phyloP scores from a whole-genome alignment of 2,888 invertebrate species.

The Sepioteuthis lessoniana region DNA sequence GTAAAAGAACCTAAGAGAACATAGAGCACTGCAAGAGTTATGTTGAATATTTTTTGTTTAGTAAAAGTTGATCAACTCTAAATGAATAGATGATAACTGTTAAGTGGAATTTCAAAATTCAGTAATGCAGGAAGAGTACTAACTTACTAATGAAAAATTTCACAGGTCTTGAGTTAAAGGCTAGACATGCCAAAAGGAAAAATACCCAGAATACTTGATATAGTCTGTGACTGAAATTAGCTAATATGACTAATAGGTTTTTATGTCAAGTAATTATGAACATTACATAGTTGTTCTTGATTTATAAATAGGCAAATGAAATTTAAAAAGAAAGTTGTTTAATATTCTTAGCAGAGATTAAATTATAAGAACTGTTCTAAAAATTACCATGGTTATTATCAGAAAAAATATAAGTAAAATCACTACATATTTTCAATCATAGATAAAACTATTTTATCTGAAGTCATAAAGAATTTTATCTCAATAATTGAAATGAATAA shows the following conservation, averaged over 20 bases:
- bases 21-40: background rate
- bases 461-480: no score
- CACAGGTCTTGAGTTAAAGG: constrained; percentile 10
- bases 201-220: background rate
- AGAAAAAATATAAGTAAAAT: background rate
- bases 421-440: background rate
- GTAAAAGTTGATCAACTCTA: background rate
- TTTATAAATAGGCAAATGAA: background rate
- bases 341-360: background rate
- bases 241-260: background rate
- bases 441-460: background rate
- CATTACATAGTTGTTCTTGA: background rate
- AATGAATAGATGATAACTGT: background rate
- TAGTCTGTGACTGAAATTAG: background rate
- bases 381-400: background rate
- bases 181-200: background rate
- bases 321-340: background rate
- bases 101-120: background rate
- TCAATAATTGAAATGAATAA: no score
- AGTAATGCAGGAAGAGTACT: background rate
- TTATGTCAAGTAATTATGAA: background rate
- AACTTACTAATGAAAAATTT: background rate
- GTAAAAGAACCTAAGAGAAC: background rate
- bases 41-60: background rate
- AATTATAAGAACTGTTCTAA: background rate